Conservation (phyloP, 2,797 vertebrate species). For the Lithobates sylvaticus region DNA sequence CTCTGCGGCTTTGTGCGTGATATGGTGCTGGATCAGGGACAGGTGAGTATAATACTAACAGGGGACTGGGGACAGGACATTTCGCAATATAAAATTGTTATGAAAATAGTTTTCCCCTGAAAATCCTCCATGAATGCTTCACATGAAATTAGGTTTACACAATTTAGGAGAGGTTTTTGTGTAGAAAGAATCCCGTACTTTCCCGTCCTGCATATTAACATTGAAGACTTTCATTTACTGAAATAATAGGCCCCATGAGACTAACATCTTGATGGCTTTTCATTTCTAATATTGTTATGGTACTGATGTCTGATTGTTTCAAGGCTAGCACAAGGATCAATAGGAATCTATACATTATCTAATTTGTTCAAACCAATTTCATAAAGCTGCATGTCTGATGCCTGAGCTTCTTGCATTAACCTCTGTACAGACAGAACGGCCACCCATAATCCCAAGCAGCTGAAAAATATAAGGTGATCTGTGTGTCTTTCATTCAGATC, state of each 20-base stretch:
- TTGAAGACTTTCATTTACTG: constrained; percentile 19
- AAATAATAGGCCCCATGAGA: constrained; percentile 21
- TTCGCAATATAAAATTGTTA: too few relatives aligned
- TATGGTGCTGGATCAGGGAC: too few relatives aligned
- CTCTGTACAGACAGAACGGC: neutral
- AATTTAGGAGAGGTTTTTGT: neutral
- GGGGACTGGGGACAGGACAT: too few relatives aligned
- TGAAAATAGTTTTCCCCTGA: too few relatives aligned
- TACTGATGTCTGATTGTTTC: constrained; percentile 49
- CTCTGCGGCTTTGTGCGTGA: too few relatives aligned
- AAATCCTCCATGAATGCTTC: too few relatives aligned
- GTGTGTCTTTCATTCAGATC: neutral
- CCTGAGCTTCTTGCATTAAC: constrained; percentile 34
- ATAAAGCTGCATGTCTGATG: constrained; percentile 1
- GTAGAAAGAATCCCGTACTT: neutral
- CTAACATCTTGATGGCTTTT: constrained; percentile 33
- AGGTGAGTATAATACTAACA: too few relatives aligned
- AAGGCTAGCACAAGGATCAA: constrained; percentile 42
- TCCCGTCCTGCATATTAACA: constrained; percentile 28
- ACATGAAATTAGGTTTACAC: neutral
- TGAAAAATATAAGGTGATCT: neutral
- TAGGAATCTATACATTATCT: constrained; percentile 51
- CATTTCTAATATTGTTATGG: constrained; percentile 53
- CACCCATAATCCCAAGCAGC: neutral
- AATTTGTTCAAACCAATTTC: constrained; percentile 43